Evolutionary conservation across 2,113 vertebrate genomes (phyloP), one percentile per base, ranked within the genome.

Genomic region (Sinocyclocheilus maitianheensis): DNA sequence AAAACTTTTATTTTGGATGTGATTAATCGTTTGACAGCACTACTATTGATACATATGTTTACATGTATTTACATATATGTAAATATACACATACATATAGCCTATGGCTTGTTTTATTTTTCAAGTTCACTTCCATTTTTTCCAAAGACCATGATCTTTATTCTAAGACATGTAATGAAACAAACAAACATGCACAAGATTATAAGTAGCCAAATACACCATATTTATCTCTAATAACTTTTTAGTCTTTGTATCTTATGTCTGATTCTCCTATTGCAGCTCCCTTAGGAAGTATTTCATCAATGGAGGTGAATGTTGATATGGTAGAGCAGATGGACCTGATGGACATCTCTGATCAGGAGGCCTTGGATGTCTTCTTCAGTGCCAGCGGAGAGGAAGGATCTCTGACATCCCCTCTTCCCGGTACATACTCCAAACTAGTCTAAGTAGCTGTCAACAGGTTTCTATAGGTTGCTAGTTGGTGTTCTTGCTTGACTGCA

Each of bases 301-400:
- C 98, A 77, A 99, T 99, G 97, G 98, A 99, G 92, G 98, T 99
- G 87, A 99, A 99, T 0, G 97, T 99, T 90, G 98, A 99, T 91
- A 94, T 97, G 78, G 91, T 98, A 91, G 98, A 99, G 89, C 97
- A 98, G 92, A 96, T 99, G 94, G 98, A 99, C 14, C 91, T 97
- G 85, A 94, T 96, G 79, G 97, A 99, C 85, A 93, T 97, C 87
- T 96, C 97, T 13, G 97, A 99, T 91, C 97, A 96, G 87, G 98
- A 99, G 34, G 93, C 95, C 13, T 88, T 97, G 85, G 98, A 99
- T 0, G 98, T 99, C 48, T 99, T 99, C 93, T 94, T 98, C 90
- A 96, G 95, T 81, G 96, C 96, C 0, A 95, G 94, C 34, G 93
- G 93, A 58, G 96, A 97, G 13, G 96, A 97, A 0, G 92, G 90